Evolutionary conservation across 2,113 vertebrate species (phyloP).

Genomic region (Gymnogyps californianus): DNA sequence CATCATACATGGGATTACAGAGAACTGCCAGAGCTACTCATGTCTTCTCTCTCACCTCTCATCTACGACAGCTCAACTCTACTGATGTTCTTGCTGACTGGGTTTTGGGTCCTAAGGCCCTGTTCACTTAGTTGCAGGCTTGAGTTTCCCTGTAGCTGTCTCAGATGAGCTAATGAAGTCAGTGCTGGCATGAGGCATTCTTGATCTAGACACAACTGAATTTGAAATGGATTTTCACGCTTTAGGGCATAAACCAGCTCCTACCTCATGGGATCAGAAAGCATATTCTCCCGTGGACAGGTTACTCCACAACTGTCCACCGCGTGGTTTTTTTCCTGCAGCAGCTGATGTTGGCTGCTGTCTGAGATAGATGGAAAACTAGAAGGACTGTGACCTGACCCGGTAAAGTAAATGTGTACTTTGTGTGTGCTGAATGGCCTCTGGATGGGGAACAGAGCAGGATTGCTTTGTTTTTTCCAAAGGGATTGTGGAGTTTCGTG

Average conservation of each 20-base stretch:
- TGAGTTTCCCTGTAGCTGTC: background rate
- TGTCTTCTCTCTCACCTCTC: background rate
- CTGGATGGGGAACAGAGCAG: background rate
- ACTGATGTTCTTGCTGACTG: background rate
- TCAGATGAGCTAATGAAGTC: slow-evolving; percentile 12
- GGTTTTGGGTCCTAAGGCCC: slow-evolving; percentile 19
- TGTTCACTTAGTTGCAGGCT: background rate
- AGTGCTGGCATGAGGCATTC: background rate
- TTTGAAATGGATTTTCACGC: background rate
- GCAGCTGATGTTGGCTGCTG: background rate
- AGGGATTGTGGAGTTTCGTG: background rate
- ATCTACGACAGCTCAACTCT: background rate
- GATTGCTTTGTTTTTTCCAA: background rate
- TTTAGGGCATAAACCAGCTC: background rate
- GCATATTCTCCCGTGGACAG: background rate
- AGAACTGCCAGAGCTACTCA: background rate
- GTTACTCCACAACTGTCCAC: background rate
- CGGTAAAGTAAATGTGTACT: background rate
- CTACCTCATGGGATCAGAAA: background rate
- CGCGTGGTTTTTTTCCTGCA: background rate
- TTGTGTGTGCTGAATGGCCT: background rate
- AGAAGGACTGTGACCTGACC: background rate
- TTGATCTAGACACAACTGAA: slow-evolving; percentile 8
- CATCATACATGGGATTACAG: background rate
- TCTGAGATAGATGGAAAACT: background rate